Conservation (phyloP, 2,888 invertebrate species). For the Heliconius ismenius region DNA sequence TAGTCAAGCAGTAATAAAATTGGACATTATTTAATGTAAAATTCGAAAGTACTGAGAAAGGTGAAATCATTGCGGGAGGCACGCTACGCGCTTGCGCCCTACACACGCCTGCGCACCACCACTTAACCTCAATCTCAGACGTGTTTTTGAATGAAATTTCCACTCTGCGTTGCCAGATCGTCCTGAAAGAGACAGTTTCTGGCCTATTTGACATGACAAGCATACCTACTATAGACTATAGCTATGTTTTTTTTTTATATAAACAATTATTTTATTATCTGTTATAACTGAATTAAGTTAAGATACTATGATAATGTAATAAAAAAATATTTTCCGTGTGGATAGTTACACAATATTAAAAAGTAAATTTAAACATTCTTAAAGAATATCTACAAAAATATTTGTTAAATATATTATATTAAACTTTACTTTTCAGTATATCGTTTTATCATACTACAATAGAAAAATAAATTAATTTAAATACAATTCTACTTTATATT, state of each 20-base stretch:
- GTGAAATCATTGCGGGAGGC: constrained; percentile 75
- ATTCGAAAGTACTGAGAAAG: constrained; percentile 55
- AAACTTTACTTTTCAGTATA: background rate
- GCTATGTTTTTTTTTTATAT: background rate
- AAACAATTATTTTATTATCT: background rate
- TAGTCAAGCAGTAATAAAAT: constrained; percentile 25
- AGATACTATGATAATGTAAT: too few relatives aligned
- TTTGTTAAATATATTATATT: background rate
- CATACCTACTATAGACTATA: background rate
- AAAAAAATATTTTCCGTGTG: background rate
- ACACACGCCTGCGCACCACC: constrained; percentile 70
- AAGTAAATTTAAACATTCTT: too few relatives aligned
- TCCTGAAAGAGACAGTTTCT: constrained; percentile 23
- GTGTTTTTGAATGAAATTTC: constrained; percentile 79
- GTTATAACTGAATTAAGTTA: background rate
- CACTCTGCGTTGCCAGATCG: constrained; percentile 26
- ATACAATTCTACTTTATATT: background rate
- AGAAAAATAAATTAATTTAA: background rate
- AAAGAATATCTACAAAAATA: background rate
- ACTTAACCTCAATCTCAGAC: constrained; percentile 78
- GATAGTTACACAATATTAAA: background rate
- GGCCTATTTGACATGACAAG: background rate
- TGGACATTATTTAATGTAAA: constrained; percentile 34
- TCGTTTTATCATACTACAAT: background rate
- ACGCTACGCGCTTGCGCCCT: constrained; percentile 62